Conservation (phyloP, 2,797 vertebrate genomes). For the Pangasius mekongensis region DNA sequence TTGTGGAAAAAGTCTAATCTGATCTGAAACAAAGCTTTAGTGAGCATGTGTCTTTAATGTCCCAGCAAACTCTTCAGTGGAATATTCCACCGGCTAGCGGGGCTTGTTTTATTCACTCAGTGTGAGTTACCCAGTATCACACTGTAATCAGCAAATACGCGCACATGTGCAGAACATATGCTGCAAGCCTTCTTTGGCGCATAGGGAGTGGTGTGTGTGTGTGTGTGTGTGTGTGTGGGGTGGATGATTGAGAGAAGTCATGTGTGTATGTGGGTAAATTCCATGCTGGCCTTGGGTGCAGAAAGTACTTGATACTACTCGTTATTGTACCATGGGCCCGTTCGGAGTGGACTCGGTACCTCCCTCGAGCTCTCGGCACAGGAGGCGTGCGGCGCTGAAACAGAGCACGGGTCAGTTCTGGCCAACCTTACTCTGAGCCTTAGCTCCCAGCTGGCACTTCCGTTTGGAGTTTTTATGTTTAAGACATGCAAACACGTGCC, state of each 20-base stretch:
- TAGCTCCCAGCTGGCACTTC: conserved; percentile 35
- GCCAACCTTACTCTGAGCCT: not conserved
- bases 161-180: conserved; percentile 57
- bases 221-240: not conserved
- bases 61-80: conserved; percentile 13
- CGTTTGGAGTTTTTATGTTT: conserved; percentile 35
- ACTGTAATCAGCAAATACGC: conserved; percentile 36
- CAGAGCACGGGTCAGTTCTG: conserved; percentile 24
- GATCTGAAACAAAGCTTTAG: not conserved
- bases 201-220: conserved; percentile 24
- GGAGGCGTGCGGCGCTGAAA: not conserved
- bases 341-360: not conserved
- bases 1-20: not conserved
- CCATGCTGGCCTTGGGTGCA: conserved; percentile 23
- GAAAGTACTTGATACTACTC: conserved; percentile 15
- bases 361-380: not conserved
- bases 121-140: conserved; percentile 33
- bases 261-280: conserved; percentile 27
- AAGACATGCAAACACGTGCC: conserved; percentile 19
- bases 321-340: conserved; percentile 9
- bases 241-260: conserved; percentile 11
- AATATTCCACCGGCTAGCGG: conserved; percentile 35
- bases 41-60: conserved; percentile 35
- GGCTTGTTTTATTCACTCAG: conserved; percentile 26
- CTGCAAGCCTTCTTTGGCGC: conserved; percentile 35